A percentile compares a stretch with the other conserved stretches of the same genome.
These are phyloP conservation scores for Papilio machaon DNA, from an alignment of 1,140 invertebrate species.

Conservation along the genomic window DNA sequence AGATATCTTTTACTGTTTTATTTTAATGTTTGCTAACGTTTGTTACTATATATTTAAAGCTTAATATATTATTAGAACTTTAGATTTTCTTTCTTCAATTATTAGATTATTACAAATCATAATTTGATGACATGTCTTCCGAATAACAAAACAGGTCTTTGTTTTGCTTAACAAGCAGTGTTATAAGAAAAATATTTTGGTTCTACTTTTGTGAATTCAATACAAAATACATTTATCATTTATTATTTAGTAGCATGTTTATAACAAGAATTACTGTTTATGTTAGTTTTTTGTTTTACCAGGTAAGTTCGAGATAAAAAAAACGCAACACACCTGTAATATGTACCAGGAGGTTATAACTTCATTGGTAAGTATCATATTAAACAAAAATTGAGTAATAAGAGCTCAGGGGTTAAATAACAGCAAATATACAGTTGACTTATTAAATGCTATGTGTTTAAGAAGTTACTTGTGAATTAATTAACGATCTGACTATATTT, in stretches of 20 bases:
- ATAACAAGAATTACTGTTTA: conserved; percentile 15
- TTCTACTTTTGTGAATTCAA: background rate
- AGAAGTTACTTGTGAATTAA: no score
- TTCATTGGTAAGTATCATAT: background rate
- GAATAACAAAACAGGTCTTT: background rate
- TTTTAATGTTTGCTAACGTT: background rate
- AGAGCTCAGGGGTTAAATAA: background rate
- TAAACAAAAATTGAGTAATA: background rate
- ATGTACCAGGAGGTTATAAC: conserved; percentile 20
- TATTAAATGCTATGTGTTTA: background rate
- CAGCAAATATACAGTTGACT: background rate
- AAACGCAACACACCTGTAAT: conserved; percentile 25
- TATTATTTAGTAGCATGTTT: background rate
- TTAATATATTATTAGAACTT: background rate
- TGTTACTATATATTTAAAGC: background rate
- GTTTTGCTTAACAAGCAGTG: background rate
- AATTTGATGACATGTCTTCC: background rate
- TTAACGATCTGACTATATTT: background rate
- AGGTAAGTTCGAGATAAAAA: conserved; percentile 15
- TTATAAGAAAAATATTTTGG: conserved; percentile 6
- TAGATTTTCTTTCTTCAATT: background rate
- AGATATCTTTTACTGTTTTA: background rate
- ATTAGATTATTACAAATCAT: background rate
- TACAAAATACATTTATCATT: conserved; percentile 15
- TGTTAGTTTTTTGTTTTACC: conserved; percentile 25